Percentiles rank a stretch among this genome's conserved stretches.
phyloP scores from a whole-genome alignment of 2,113 vertebrate species.

The Sclerurus mexicanus region DNA sequence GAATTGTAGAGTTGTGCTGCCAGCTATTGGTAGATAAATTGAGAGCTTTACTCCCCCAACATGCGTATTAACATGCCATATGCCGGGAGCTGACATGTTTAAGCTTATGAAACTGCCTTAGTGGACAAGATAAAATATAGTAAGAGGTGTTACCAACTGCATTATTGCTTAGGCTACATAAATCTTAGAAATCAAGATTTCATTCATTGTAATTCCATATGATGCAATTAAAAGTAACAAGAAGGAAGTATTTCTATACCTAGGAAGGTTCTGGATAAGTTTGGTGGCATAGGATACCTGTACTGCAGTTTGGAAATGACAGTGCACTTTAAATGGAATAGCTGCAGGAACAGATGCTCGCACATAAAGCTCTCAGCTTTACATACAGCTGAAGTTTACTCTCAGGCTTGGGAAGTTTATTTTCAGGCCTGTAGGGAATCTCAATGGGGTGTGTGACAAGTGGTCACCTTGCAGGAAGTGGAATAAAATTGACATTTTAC shows the following conservation, averaged over 20 bases:
- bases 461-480: not conserved
- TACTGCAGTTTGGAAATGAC: not conserved
- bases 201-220: not conserved
- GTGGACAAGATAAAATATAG: not conserved
- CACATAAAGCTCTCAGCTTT: not conserved
- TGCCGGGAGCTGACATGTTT: not conserved
- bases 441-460: not conserved
- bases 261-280: not conserved
- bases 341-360: not conserved
- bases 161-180: not conserved
- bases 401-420: not conserved
- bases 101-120: not conserved
- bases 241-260: not conserved
- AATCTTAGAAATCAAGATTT: not conserved
- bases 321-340: not conserved
- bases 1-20: not conserved
- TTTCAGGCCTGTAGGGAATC: not conserved
- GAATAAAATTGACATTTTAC: not conserved
- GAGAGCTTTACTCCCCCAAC: not conserved
- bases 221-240: not conserved
- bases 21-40: constrained; percentile 4
- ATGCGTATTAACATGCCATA: not conserved
- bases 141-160: not conserved
- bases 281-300: not conserved
- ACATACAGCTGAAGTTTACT: not conserved